Evolutionary conservation across 2,797 vertebrate species (phyloP).

Genomic region (Pangasius mekongensis): DNA sequence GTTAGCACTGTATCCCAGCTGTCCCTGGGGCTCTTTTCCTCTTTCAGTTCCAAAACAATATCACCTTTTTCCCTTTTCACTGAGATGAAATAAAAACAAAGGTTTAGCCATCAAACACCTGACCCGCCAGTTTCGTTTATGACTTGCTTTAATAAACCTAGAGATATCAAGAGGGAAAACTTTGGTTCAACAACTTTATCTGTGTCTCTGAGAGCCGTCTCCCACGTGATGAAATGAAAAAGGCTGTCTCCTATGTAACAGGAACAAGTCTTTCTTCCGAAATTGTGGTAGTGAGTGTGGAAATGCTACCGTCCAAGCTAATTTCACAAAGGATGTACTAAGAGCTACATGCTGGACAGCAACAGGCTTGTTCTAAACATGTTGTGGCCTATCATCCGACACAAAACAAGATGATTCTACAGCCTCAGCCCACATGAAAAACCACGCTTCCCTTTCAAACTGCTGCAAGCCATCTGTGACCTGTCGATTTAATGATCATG

Average conservation of each 20-base stretch:
- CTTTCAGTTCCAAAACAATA: slow-evolving; percentile 37
- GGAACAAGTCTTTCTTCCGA: neutral
- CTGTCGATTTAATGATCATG: neutral
- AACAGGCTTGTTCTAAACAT: neutral
- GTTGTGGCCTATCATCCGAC: neutral
- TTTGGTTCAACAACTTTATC: neutral
- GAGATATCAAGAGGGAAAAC: neutral
- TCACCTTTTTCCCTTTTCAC: slow-evolving; percentile 11
- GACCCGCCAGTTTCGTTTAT: neutral
- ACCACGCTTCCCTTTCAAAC: neutral
- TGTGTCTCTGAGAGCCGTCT: neutral
- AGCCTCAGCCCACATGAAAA: slow-evolving; percentile 24
- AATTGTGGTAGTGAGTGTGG: neutral
- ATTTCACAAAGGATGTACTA: neutral
- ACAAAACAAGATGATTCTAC: neutral
- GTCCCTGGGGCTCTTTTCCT: slow-evolving; percentile 38
- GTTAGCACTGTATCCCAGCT: slow-evolving; percentile 38
- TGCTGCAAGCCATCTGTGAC: slow-evolving; percentile 22
- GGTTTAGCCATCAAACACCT: slow-evolving; percentile 43
- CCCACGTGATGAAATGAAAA: neutral
- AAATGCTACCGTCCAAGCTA: neutral
- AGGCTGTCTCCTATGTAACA: neutral
- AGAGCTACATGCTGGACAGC: slow-evolving; percentile 9
- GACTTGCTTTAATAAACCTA: neutral
- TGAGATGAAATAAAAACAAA: slow-evolving; percentile 37